Conservation (phyloP, 2,888 invertebrate genomes). For the Smittia aterrima region DNA sequence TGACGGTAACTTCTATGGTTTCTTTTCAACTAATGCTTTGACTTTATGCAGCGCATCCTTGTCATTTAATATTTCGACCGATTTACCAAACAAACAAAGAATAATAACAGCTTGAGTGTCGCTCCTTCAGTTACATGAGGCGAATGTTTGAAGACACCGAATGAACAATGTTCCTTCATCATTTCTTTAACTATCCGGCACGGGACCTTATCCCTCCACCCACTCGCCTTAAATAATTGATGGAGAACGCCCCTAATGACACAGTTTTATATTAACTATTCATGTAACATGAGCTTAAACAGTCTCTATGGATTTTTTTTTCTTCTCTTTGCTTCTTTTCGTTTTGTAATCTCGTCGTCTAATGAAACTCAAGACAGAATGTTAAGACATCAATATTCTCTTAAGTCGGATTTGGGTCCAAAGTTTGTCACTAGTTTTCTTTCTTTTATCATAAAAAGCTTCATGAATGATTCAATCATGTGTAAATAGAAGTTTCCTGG, state of each 20-base stretch:
- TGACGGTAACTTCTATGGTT: not conserved
- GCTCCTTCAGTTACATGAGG: too few relatives aligned
- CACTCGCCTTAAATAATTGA: too few relatives aligned
- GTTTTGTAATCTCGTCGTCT: not conserved
- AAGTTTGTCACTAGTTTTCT: not conserved
- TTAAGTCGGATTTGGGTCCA: not conserved
- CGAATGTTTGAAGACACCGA: too few relatives aligned
- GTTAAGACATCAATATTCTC: not conserved
- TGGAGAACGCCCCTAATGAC: not conserved
- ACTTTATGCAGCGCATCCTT: too few relatives aligned
- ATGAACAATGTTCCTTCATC: too few relatives aligned
- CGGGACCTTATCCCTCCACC: too few relatives aligned
- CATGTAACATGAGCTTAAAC: slow-evolving; percentile 7
- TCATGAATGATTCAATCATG: slow-evolving; percentile 10
- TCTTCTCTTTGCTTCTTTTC: too few relatives aligned
- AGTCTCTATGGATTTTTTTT: slow-evolving; percentile 7
- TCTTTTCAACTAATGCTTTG: too few relatives aligned
- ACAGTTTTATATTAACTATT: slow-evolving; percentile 1
- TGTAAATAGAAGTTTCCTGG: slow-evolving; percentile 3
- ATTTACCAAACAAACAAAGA: not conserved
- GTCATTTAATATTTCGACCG: not conserved
- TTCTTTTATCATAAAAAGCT: slow-evolving; percentile 7
- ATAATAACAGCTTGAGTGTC: too few relatives aligned
- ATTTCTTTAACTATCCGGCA: too few relatives aligned
- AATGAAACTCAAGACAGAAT: not conserved